phyloP scores from a whole-genome alignment of 2,113 vertebrate species.

The Lasiurus borealis region DNA sequence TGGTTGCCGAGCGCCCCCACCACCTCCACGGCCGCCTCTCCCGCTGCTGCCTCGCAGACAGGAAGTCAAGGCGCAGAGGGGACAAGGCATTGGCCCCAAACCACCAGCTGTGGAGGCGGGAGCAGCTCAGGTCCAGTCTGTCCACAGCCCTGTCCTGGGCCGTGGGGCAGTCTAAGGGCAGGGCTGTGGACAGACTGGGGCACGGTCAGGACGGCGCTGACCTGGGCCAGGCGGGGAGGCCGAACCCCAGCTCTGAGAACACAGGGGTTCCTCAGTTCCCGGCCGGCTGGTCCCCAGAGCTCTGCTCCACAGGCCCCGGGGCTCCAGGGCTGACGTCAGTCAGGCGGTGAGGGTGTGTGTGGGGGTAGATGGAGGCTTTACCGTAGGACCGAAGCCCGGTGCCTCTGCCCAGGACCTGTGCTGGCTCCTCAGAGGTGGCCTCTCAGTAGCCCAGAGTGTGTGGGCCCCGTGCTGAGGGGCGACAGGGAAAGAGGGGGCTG shows the following conservation, averaged over 20 bases:
- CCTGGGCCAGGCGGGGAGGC: rapidly evolving
- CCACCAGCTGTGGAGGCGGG: background rate
- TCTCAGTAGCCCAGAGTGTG: background rate
- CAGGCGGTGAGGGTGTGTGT: too few relatives aligned
- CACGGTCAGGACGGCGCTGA: too few relatives aligned
- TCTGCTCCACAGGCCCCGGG: background rate
- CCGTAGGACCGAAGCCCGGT: background rate
- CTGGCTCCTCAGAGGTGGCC: background rate
- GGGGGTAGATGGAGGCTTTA: too few relatives aligned
- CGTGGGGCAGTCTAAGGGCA: background rate
- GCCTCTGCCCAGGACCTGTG: rapidly evolving
- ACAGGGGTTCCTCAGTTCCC: rapidly evolving
- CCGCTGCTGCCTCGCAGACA: background rate
- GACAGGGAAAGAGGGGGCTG: too few relatives aligned
- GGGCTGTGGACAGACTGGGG: too few relatives aligned
- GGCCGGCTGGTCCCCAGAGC: background rate
- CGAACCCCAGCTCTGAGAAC: background rate
- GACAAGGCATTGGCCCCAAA: background rate
- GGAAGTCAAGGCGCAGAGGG: background rate
- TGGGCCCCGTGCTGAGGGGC: too few relatives aligned
- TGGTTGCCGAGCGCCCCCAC: background rate
- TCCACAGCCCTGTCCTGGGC: background rate
- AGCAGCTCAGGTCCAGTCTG: background rate
- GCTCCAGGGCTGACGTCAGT: too few relatives aligned
- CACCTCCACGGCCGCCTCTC: background rate